Conservation (phyloP, 2,113 vertebrate genomes). For the Scartelaos histophorus region DNA sequence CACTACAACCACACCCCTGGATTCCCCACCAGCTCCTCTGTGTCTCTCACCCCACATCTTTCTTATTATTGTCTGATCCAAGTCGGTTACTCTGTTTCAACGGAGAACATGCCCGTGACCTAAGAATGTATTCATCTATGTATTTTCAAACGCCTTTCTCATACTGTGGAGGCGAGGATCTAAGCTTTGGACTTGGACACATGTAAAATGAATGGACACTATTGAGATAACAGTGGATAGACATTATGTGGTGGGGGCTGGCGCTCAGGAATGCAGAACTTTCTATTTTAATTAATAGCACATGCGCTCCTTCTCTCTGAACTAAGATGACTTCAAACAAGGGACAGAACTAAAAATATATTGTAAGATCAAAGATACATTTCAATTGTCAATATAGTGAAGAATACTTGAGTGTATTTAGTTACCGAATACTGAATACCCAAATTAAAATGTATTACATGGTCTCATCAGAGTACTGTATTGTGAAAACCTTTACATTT, state of each 20-base stretch:
- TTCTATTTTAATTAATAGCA: slow-evolving; percentile 73
- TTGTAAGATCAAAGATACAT: background rate
- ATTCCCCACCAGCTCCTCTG: slow-evolving; percentile 31
- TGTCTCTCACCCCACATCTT: slow-evolving; percentile 40
- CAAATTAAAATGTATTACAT: no score
- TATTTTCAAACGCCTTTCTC: slow-evolving; percentile 20
- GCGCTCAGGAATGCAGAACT: slow-evolving; percentile 66
- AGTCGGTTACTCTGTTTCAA: slow-evolving; percentile 64
- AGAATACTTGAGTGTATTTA: background rate
- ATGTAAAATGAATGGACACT: slow-evolving; percentile 29
- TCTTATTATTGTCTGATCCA: slow-evolving; percentile 72
- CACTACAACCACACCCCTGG: slow-evolving; percentile 49
- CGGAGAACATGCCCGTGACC: slow-evolving; percentile 40
- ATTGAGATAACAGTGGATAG: slow-evolving; percentile 38
- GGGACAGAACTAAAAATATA: background rate
- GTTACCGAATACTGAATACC: no score
- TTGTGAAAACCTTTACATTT: no score
- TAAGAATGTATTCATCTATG: slow-evolving; percentile 2
- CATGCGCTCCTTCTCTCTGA: slow-evolving; percentile 43
- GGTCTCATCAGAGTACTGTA: no score
- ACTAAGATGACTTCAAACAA: slow-evolving; percentile 8
- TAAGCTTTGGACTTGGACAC: slow-evolving; percentile 31
- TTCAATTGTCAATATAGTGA: background rate
- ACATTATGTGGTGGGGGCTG: slow-evolving; percentile 18
- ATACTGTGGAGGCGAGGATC: slow-evolving; percentile 22